Conservation (phyloP, 2,113 vertebrate species). For the Strix aluco region DNA sequence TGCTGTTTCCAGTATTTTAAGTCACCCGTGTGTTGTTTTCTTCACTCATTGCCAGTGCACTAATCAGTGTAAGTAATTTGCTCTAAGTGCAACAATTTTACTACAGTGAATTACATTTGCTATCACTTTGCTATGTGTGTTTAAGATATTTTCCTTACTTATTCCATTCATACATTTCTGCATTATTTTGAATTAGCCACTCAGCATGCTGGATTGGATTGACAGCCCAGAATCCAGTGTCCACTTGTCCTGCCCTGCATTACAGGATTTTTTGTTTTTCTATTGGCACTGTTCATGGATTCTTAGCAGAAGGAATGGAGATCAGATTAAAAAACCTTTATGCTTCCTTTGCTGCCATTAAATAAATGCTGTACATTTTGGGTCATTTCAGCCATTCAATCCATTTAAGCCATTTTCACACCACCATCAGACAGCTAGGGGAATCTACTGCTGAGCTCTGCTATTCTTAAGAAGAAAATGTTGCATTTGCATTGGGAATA, state of each 20-base stretch:
- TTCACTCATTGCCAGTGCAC: neutral
- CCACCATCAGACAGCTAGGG: neutral
- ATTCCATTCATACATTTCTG: neutral
- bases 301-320: neutral
- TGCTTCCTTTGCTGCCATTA: constrained; percentile 8
- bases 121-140: neutral
- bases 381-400: neutral
- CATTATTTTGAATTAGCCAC: neutral
- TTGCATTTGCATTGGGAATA: neutral
- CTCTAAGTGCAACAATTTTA: neutral
- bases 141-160: neutral
- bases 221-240: neutral
- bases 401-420: neutral
- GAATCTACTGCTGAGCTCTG: neutral
- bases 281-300: neutral
- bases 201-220: neutral
- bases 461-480: neutral
- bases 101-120: neutral
- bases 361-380: neutral
- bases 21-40: neutral
- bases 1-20: neutral
- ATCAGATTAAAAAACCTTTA: constrained; percentile 6
- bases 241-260: neutral
- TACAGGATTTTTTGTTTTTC: neutral
- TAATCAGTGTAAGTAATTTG: neutral